Conservation (phyloP, 2,888 invertebrate genomes). For the Podotricha telesiphe region DNA sequence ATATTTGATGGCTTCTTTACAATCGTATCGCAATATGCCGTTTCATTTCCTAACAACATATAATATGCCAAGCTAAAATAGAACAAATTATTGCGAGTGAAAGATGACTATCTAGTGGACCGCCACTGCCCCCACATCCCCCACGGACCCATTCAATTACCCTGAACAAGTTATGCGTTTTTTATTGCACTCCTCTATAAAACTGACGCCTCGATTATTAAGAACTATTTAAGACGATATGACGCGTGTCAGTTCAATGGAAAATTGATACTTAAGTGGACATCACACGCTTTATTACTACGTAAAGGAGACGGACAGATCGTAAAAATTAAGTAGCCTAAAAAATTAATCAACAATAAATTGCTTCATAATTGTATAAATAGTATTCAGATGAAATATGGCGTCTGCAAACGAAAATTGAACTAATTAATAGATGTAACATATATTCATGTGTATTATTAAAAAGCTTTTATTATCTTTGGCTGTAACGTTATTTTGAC, state of each 20-base stretch:
- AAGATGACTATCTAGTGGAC: constrained; percentile 48
- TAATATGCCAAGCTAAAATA: constrained; percentile 52
- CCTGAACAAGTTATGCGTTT: constrained; percentile 74
- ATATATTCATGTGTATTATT: not conserved
- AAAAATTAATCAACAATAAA: constrained; percentile 7
- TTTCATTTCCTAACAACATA: constrained; percentile 48
- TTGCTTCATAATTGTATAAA: not conserved
- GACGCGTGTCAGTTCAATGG: constrained; percentile 29
- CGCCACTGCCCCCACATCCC: constrained; percentile 50
- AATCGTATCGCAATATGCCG: constrained; percentile 46
- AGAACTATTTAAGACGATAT: constrained; percentile 44
- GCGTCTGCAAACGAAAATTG: not conserved
- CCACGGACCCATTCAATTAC: constrained; percentile 71
- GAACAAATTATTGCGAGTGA: constrained; percentile 46
- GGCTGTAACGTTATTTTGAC: not conserved
- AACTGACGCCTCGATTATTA: constrained; percentile 69
- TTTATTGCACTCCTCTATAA: constrained; percentile 76
- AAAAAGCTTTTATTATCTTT: not conserved
- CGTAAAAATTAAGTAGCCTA: constrained; percentile 10
- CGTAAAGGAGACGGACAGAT: not conserved
- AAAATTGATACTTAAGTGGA: constrained; percentile 18
- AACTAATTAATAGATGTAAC: not conserved
- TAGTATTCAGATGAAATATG: not conserved
- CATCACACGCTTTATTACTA: constrained; percentile 10
- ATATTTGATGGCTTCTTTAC: constrained; percentile 15